Conservation (phyloP, 2,888 invertebrate species). For the Eueremaeus valkanovi region DNA sequence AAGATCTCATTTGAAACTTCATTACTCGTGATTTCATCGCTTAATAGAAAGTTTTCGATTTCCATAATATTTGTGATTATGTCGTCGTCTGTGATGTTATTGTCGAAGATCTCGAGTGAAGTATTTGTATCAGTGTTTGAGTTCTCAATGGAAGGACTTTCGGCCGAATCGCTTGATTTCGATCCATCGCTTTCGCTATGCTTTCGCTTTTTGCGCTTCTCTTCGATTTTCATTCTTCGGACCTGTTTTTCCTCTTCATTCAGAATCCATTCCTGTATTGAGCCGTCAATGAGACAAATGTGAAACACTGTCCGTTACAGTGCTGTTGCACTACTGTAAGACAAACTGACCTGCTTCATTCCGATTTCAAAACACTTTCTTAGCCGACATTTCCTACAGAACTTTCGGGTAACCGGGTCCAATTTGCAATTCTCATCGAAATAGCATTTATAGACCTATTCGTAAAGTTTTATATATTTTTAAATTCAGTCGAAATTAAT, state of each 20-base stretch:
- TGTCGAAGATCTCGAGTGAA: not conserved
- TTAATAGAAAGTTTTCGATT: not conserved
- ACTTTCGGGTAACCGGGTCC: slow-evolving; percentile 82
- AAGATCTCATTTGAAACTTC: no score
- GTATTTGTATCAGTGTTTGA: not conserved
- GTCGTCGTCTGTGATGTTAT: not conserved
- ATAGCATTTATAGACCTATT: slow-evolving; percentile 79
- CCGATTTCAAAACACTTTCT: slow-evolving; percentile 89
- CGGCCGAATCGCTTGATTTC: not conserved
- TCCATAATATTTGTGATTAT: not conserved
- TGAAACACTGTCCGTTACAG: no score
- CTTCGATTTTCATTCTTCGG: not conserved
- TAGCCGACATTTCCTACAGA: slow-evolving; percentile 92
- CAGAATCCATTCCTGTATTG: not conserved
- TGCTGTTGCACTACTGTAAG: no score
- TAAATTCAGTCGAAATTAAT: no score
- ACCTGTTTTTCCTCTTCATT: not conserved
- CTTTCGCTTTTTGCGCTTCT: not conserved
- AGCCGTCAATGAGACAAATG: no score
- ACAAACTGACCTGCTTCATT: slow-evolving; percentile 69
- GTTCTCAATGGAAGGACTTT: not conserved
- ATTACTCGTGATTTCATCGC: no score
- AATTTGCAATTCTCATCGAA: slow-evolving; percentile 87
- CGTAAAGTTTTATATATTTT: no score
- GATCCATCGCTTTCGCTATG: not conserved